Base-by-base conservation (phyloP, 2,888 invertebrate genomes). In the Lepidonotus clava region DNA sequence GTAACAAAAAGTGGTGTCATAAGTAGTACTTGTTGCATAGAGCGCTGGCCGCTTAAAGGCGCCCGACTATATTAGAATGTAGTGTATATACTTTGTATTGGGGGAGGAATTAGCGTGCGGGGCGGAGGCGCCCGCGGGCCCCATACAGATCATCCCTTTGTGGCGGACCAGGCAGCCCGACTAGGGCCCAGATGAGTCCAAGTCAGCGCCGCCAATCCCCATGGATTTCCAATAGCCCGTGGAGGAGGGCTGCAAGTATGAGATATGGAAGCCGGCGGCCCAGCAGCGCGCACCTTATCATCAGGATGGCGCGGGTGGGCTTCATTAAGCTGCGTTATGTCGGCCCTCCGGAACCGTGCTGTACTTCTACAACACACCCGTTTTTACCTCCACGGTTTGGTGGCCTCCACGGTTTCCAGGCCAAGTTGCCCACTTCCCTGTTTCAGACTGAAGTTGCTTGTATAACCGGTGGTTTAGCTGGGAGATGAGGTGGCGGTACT, bases 201-300 rank as follows among this genome's bases (percentile, higher is more conserved):
- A 80, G 24, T 80, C 80, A 8, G 46, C 24, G 21, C 11, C 80
- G n/a, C 18, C 41, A 80, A 80, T 80, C 80, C 80, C 80, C 41
- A 80, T 80, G 80, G 80, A 80, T 80, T 80, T 80, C 80, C 80
- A 41, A 46, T 80, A 80, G 80, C 80, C 80, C 46, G 28, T 14
- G 34, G 46, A 80, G 51, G 32, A 24, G 46, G 38, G 14, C 46
- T 80, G 80, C 32, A 40, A 38, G 46, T 40, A 24, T 41, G 80
- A 80, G 80, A 80, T 80, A 80, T 80, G 80, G 28, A 76, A 14
- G 38, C 36, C 38, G 24, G 61, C 24, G 38, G 38, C n/a, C 36
- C 34, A 0, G n/a, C 40, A 21, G 40, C 32, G 40, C 38, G 4
- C 1, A n/a, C 36, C 76, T 76, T 76, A 76, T 76, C 76, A 4